Evolutionary conservation across 2,888 invertebrate species (phyloP).

Genomic region (Platerodrilus igneus): DNA sequence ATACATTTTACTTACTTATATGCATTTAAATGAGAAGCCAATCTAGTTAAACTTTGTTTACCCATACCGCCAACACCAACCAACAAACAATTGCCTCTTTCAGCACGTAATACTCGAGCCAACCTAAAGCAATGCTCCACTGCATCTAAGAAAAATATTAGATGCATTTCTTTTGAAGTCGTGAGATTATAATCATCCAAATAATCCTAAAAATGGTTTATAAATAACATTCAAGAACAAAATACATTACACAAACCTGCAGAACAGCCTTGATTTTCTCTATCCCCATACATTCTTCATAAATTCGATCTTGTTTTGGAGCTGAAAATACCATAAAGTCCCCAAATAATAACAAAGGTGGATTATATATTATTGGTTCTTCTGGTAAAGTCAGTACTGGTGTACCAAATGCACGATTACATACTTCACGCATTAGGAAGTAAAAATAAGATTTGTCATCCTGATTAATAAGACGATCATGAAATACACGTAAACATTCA

Average conservation of each 20-base stretch:
- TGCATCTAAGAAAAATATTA: slow-evolving; percentile 86
- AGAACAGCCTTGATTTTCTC: slow-evolving; percentile 65
- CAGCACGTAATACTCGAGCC: slow-evolving; percentile 76
- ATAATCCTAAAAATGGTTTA: slow-evolving; percentile 61
- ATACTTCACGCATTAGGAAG: slow-evolving; percentile 64
- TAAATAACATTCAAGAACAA: not conserved
- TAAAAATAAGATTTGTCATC: slow-evolving; percentile 80
- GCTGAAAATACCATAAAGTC: slow-evolving; percentile 78
- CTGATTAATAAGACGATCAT: slow-evolving; percentile 79
- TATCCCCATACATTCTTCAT: slow-evolving; percentile 77
- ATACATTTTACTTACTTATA: slow-evolving; percentile 59
- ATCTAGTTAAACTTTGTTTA: slow-evolving; percentile 78
- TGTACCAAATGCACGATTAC: slow-evolving; percentile 58
- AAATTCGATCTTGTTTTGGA: slow-evolving; percentile 66
- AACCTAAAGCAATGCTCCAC: slow-evolving; percentile 84
- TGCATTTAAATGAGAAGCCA: slow-evolving; percentile 80
- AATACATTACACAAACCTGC: slow-evolving; percentile 52
- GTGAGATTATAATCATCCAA: slow-evolving; percentile 78
- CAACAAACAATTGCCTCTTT: slow-evolving; percentile 82
- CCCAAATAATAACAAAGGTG: slow-evolving; percentile 73
- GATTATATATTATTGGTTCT: slow-evolving; percentile 54
- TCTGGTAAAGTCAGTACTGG: slow-evolving; percentile 59
- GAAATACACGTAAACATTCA: slow-evolving; percentile 87
- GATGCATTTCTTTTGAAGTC: slow-evolving; percentile 72
- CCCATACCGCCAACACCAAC: slow-evolving; percentile 88